Evolutionary conservation across 2,113 vertebrate species (phyloP), one percentile per base, ranked within the genome.

Genomic region (Camelus dromedarius): DNA sequence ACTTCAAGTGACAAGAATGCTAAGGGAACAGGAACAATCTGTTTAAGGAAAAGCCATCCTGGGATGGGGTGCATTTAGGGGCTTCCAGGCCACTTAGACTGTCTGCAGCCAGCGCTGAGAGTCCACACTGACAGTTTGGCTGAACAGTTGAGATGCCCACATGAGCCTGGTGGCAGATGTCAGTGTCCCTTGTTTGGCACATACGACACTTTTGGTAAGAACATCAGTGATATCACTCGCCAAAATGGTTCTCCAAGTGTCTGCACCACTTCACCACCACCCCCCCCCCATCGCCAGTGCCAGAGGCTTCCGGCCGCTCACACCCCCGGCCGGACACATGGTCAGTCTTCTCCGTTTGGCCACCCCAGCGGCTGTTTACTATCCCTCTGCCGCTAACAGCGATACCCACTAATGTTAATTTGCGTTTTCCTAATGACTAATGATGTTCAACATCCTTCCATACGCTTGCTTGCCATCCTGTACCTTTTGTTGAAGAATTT

Each of bases 121-220:
- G 28, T 28, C 52, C 22, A 76, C 22, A 12, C 8, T 26, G 38
- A 42, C 38, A 4, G 3, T 18, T 60, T 22, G 42, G 11, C 24
- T 18, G 15, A 80, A 5, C 0, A 58, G 50, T 3, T 0, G 16
- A 50, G 70, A 60, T 5, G 19, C 52, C 26, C 3, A 4, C 0
- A 3, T 13, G 19, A 3, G 9, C 38, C 6, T 13, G 28, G 24
- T 10, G 20, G 16, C 5, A 13, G 13, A 8, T 5, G 35, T 38
- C 26, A 2, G 48, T 12, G 13, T 75, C 81, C 46, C 11, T 11
- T 2, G 20, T 0, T 8, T 13, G 16, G 42, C 46, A 79, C 5
- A 1, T 0, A 10, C 2, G n/a, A 28, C 16, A 46, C 20, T 77
- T 66, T 20, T 2, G 2, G n/a, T 26, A 8, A 54, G 2, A 20